These are phyloP conservation scores for Cettia cetti DNA, from an alignment of 2,113 vertebrate genomes.

Conservation along the genomic window DNA sequence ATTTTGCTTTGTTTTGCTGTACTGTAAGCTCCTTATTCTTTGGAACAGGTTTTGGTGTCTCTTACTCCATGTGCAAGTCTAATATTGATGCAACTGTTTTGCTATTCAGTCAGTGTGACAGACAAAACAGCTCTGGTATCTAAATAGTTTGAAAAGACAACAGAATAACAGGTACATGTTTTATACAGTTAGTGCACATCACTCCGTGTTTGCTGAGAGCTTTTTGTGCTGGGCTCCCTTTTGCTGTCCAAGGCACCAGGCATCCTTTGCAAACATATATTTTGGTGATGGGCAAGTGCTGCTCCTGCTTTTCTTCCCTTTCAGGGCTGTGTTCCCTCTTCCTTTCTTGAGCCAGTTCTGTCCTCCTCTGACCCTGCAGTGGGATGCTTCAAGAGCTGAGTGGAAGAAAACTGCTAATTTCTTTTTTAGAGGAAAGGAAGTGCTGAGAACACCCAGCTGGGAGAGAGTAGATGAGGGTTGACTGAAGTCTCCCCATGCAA, in stretches of 20 bases:
- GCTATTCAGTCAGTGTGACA: background rate
- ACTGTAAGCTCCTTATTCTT: background rate
- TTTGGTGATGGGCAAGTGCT: background rate
- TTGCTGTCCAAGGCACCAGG: accelerated
- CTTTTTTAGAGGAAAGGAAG: background rate
- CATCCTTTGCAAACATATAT: background rate
- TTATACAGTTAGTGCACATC: background rate
- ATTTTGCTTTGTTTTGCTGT: background rate
- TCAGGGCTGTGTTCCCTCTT: background rate
- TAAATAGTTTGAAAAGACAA: background rate
- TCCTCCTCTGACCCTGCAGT: background rate
- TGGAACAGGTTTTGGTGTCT: background rate
- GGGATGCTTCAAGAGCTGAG: background rate
- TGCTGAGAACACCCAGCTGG: background rate
- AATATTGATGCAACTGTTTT: background rate
- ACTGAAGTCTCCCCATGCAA: accelerated
- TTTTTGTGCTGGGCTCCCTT: background rate
- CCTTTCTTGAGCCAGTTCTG: background rate
- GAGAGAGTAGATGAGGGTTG: background rate
- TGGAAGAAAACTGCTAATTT: background rate
- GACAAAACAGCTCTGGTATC: background rate
- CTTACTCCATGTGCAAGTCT: background rate
- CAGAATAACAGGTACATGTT: background rate
- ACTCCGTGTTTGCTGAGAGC: background rate
- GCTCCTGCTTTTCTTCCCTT: background rate